Evolutionary conservation across 1,140 invertebrate genomes (phyloP), one percentile per base, ranked within the genome.

Genomic region (Stegodyphus dumicola): DNA sequence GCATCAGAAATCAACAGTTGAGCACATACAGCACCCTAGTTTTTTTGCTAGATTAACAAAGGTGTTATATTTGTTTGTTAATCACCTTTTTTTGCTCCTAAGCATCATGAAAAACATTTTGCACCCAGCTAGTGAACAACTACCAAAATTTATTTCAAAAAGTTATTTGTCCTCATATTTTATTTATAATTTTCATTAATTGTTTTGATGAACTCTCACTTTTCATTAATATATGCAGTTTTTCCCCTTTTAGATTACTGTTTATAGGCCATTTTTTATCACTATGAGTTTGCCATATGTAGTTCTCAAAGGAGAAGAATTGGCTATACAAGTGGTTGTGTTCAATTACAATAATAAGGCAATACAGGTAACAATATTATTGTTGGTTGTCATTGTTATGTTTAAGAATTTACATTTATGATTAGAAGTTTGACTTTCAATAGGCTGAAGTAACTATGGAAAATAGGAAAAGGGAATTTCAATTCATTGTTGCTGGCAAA

Each of bases 261-360:
- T 97, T 0, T 96, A 96, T 89, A 94, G 96, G 88, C 94, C 95
- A 7, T 98, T 98, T 91, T 97, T 97, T 89, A 92, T 98, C 52
- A 94, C 93, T 2, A 90, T 97, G 18, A 94, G 96, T 89, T 91
- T 99, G 11, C 98, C 98, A 0, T 96, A 97, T 88, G 94, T 95
- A 0, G 94, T 99, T 2, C 95, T 96, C 85, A 93, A 94, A 75
- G 98, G 97, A 86, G 98, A 99, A 92, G 94, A 95, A 52, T 92
- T 99, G 67, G 95, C 95, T 0, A 93, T 99, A 84, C 95, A 98
- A 79, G 95, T 97, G 33, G 94, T 98, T 33, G 94, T 99, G 6
- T 97, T 97, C 90, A 99, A 99, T 91, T 97, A 98, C 88, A 92
- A 96, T 89, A 93, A 94, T 13, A 94, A 93, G 69, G 94, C 96